These are phyloP conservation scores for Carassius auratus DNA, from an alignment of 2,113 vertebrate genomes.

Conservation along the genomic window DNA sequence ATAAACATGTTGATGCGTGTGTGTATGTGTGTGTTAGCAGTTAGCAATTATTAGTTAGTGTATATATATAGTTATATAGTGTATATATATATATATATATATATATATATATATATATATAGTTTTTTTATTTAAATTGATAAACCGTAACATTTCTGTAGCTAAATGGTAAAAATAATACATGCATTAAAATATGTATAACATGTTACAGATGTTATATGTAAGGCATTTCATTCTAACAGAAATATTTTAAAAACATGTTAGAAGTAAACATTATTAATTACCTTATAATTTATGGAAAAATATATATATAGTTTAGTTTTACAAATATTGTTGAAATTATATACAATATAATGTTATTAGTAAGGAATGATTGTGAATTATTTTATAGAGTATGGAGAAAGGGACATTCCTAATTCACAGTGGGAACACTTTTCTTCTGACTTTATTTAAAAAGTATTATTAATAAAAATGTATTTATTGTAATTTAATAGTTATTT, in stretches of 20 bases:
- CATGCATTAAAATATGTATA: background rate
- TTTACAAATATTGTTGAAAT: background rate
- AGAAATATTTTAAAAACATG: background rate
- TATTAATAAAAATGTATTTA: background rate
- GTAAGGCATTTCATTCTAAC: background rate
- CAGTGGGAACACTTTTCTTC: background rate
- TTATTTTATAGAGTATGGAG: background rate
- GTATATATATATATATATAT: no score
- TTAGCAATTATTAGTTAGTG: no score
- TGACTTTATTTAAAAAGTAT: background rate
- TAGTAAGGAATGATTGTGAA: background rate
- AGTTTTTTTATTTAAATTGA: no score
- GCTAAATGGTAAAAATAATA: background rate
- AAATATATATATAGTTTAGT: no score
- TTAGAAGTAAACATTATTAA: background rate
- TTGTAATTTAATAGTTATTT: background rate
- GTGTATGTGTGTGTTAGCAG: no score
- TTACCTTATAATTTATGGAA: background rate
- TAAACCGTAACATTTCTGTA: no score
- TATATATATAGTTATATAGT: no score
- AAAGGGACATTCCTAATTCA: background rate
- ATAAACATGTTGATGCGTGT: background rate
- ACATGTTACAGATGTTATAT: background rate
- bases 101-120: no score
- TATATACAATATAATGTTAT: no score